phyloP scores from a whole-genome alignment of 92 coral and sea anemone genomes.

The Palythoa caribaeorum region DNA sequence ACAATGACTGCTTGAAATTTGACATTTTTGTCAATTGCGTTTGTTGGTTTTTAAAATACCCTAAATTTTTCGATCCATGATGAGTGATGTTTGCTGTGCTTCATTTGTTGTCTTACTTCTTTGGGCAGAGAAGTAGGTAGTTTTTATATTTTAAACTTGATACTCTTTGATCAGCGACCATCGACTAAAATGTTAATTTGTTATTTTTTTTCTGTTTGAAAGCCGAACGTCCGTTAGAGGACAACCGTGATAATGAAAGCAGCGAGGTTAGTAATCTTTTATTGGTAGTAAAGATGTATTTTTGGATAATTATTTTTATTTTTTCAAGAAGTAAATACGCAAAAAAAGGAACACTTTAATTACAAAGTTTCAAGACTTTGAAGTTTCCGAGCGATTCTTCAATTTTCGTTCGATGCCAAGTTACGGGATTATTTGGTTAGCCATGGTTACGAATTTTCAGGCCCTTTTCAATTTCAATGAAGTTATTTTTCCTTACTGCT shows the following conservation, averaged over 20 bases:
- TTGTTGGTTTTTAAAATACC: not conserved
- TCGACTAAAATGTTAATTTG: conserved; percentile 40
- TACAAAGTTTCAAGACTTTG: not conserved
- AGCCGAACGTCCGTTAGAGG: conserved; percentile 19
- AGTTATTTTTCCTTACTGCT: not conserved
- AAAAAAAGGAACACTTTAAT: not conserved
- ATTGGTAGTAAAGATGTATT: not conserved
- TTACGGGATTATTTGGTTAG: not conserved
- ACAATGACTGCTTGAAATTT: not conserved
- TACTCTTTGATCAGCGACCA: conserved; percentile 37
- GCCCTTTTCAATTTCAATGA: not conserved
- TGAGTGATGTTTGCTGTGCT: conserved; percentile 69
- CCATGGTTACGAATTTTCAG: too few species aligned
- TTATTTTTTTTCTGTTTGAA: conserved; percentile 27
- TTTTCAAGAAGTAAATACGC: not conserved
- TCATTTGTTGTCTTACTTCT: conserved; percentile 63
- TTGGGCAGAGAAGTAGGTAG: conserved; percentile 54
- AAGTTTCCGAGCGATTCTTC: conserved; percentile 6
- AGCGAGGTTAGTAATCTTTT: conserved; percentile 33
- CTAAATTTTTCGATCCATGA: not conserved
- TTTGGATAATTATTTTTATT: not conserved
- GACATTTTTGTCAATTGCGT: not conserved
- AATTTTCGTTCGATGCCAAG: not conserved
- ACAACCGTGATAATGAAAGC: conserved; percentile 4
- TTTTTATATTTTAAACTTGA: not conserved